Evolutionary conservation across 2,888 invertebrate species (phyloP), one percentile per base, ranked within the genome.

Genomic region (Perithous albicinctus): DNA sequence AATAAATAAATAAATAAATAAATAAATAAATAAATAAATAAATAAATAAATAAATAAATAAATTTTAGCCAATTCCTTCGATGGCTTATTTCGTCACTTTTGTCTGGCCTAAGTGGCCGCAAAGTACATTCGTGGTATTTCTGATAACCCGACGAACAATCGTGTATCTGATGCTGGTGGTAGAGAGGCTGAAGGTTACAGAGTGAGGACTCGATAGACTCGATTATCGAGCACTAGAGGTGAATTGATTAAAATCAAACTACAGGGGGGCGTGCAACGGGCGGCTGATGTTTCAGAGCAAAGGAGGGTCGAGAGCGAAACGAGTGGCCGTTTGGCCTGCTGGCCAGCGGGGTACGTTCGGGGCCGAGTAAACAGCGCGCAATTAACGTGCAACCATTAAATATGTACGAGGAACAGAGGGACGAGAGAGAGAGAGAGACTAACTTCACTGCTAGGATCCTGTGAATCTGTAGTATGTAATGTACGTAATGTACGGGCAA

Each of bases 371-470:
- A 91, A 91, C 91, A 91, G 88, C 84, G 88, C 88, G 89, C 90
- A 91, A 91, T 91, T 91, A 91, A 91, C 91, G 90, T 88, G 87
- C 88, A 85, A 88, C 89, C 88, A 90, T 91, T 91, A 90, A 91
- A 91, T 91, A 91, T 91, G 91, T 90, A 90, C 90, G 89, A 87
- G 78, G 54, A 73, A 66, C 72, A 66, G 73, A 41, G 70, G 67
- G 41, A n/a, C 69, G 38, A 73, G 29, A 43, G 72, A 43, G 54
- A 43, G 77, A 38, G 74, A 26, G 59, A 32, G 56, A n/a, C 32
- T n/a, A n/a, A 6, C 6, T 18, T 32, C 32, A 18, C 6, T 18
- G 15, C 12, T 32, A 18, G 15, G 59, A 15, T 18, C 12, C 4
- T 15, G 59, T 15, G 32, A 59, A 15, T 59, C 32, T 59, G 15